Base-by-base conservation (phyloP, 2,113 vertebrate genomes). In the Stictonetta naevosa region DNA sequence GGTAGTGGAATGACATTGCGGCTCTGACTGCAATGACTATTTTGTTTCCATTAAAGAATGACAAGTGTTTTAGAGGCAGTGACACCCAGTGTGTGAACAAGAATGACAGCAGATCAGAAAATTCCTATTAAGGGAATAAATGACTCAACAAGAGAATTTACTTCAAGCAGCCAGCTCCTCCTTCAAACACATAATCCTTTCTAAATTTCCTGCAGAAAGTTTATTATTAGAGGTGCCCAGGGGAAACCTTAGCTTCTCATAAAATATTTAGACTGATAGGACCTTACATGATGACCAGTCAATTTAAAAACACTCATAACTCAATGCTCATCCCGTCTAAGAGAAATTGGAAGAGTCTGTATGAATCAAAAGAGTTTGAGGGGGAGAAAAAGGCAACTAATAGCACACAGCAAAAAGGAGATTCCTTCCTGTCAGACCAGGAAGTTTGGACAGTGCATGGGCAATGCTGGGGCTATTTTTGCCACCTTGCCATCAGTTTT, bases 31-130 rank as follows among this genome's bases (percentile, higher is more conserved):
- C 97, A 98, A 98, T 97, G 98, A 98, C 98, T 98, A 97, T 98
- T 98, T 98, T 98, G 98, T 98, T 98, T 98, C 98, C 98, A 98
- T 98, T 98, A 98, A 98, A 98, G 98, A 98, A 98, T 98, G 98
- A 98, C 98, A 98, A 98, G 98, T 98, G 98, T 98, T 98, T 98
- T 96, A 98, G 98, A 98, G 97, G 96, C 97, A 97, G 97, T 97
- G 98, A 98, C 98, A 97, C 97, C 97, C 96, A 96, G 97, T 97
- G 97, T 97, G 98, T 97, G 98, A 98, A 98, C 97, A 97, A 97
- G 98, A 98, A 97, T 97, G 98, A 98, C 98, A 98, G 97, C 95
- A 93, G 97, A 98, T 98, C 97, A 98, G 97, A 97, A 98, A 98
- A 98, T 98, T 98, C 98, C 97, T 98, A 98, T 98, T 98, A 98